These are phyloP conservation scores for Drosophila albomicans DNA, from an alignment of 1,140 invertebrate species.

Conservation along the genomic window DNA sequence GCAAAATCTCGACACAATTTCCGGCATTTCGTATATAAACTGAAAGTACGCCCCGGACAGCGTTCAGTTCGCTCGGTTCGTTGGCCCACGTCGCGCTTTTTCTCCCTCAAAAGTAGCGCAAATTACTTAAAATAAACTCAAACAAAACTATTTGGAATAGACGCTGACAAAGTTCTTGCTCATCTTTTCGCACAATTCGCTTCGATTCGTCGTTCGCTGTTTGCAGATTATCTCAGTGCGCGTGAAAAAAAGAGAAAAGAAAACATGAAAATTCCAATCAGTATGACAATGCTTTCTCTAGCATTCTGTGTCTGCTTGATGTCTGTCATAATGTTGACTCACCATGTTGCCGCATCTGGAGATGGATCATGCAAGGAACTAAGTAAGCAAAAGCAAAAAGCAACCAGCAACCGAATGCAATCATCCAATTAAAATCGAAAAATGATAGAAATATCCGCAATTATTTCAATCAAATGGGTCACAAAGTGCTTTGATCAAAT, in stretches of 20 bases:
- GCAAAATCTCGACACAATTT: slow-evolving; percentile 69
- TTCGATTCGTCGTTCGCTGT: neutral
- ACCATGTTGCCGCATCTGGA: slow-evolving; percentile 45
- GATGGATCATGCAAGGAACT: slow-evolving; percentile 66
- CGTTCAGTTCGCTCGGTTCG: slow-evolving; percentile 55
- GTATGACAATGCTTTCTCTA: slow-evolving; percentile 62
- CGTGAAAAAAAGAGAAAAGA: slow-evolving; percentile 24
- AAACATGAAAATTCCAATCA: slow-evolving; percentile 78
- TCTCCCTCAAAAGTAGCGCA: slow-evolving; percentile 60
- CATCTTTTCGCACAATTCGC: slow-evolving; percentile 15
- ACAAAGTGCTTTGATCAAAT: slow-evolving; percentile 7
- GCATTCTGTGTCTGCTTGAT: slow-evolving; percentile 62
- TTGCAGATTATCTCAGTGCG: slow-evolving; percentile 2
- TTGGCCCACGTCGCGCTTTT: slow-evolving; percentile 50
- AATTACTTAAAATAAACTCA: slow-evolving; percentile 76
- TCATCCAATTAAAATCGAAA: slow-evolving; percentile 20
- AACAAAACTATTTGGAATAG: slow-evolving; percentile 58
- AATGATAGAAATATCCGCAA: slow-evolving; percentile 15
- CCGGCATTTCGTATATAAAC: slow-evolving; percentile 79
- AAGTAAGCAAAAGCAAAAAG: slow-evolving; percentile 49
- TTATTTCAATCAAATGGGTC: slow-evolving; percentile 20
- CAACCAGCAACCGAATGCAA: neutral
- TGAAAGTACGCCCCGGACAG: slow-evolving; percentile 58
- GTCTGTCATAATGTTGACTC: slow-evolving; percentile 74
- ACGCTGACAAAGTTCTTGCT: slow-evolving; percentile 19